Base-by-base conservation (phyloP, 1,140 invertebrate species). In the Microplitis mediator region DNA sequence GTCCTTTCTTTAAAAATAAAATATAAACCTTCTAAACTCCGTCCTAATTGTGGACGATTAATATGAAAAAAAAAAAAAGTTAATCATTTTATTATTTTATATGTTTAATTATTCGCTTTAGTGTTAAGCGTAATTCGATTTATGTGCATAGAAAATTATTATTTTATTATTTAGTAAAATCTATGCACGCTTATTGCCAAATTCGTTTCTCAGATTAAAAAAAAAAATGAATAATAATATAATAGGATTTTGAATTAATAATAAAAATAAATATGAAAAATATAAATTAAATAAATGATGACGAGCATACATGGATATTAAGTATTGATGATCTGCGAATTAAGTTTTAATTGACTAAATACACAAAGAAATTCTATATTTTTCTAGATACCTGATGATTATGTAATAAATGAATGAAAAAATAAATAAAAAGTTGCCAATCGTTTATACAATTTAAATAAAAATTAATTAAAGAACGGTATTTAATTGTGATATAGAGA, bases 321-420 rank as follows among this genome's bases (percentile, higher is more conserved):
- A 13, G 56, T 64, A 45, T 16, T 72, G 32, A 11, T 72, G 32
- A 11, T 36, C 63, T 60, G 65, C 45, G 51, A 71, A 63, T 69
- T 61, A 13, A 60, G n/a, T 69, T 76, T 73, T 58, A 74, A 56
- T 79, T 77, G 76, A 69, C 13, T 78, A 79, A 76, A 71, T 74
- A 81, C 76, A 68, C 78, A 76, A 82, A 78, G 70, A 79, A 80
- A 82, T 81, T 80, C 76, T 80, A 79, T 82, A 79, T 82, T 82
- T 81, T 78, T 84, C 74, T 82, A 82, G 76, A 74, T 80, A 77
- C 74, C 75, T 72, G 67, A 76, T 73, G 72, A 75, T 76, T 51
- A 76, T 77, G 74, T 76, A 70, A 64, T 23, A 63, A 74, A 36
- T 6, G 32, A 58, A 16, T 31, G 23, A 65, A 64, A 70, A 69